phyloP scores from a whole-genome alignment of 2,113 vertebrate genomes.

The Anhinga anhinga region DNA sequence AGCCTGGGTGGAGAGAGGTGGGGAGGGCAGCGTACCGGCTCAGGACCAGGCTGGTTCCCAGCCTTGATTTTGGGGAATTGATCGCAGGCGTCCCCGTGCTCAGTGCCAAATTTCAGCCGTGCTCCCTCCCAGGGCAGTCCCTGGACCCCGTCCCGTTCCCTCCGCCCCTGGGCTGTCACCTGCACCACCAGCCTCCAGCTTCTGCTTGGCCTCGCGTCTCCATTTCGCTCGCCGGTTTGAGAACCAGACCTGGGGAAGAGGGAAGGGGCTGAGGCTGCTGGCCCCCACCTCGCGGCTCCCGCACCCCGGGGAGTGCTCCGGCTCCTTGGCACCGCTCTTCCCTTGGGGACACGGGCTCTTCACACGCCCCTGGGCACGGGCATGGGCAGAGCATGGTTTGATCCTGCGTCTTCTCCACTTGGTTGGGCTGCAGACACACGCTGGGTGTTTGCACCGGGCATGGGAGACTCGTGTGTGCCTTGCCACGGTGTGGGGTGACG shows the following conservation, averaged over 20 bases:
- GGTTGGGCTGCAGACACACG: fast-evolving
- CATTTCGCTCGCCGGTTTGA: conserved; percentile 29
- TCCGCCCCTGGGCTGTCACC: not conserved
- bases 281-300: fast-evolving
- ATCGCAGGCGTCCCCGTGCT: fast-evolving
- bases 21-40: not conserved
- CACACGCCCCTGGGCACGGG: fast-evolving
- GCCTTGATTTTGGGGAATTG: not conserved
- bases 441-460: not conserved
- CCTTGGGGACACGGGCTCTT: fast-evolving
- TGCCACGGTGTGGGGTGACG: not conserved
- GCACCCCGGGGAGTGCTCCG: fast-evolving
- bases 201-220: not conserved
- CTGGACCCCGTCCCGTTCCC: not conserved
- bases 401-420: not conserved
- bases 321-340: not conserved
- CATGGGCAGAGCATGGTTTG: not conserved
- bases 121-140: fast-evolving
- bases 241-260: conserved; percentile 28
- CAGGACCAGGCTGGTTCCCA: fast-evolving
- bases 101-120: fast-evolving
- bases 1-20: not conserved
- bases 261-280: not conserved
- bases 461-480: fast-evolving
- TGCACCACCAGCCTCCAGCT: not conserved